Evolutionary conservation across 2,888 invertebrate genomes (phyloP).

Genomic region (Ommatoiulus sabulosus): DNA sequence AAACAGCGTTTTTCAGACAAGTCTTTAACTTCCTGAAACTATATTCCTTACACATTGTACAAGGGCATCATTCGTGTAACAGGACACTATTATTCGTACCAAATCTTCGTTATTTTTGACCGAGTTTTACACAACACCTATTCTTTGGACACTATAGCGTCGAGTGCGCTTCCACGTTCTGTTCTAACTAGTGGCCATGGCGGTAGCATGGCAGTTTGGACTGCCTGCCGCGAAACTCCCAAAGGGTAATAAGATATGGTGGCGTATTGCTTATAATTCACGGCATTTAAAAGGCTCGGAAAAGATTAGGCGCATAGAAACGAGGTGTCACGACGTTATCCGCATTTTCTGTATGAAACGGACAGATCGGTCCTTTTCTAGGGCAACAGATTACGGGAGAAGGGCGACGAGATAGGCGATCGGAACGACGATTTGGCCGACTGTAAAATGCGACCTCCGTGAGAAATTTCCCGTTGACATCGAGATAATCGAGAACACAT

Average conservation of each 20-base stretch:
- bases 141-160: no score
- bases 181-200: neutral
- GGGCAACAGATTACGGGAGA: slow-evolving; percentile 26
- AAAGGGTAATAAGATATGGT: slow-evolving; percentile 45
- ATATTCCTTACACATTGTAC: no score
- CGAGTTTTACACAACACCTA: no score
- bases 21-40: no score
- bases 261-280: slow-evolving; percentile 48
- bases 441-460: slow-evolving; percentile 44
- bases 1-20: no score
- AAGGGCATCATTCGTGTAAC: no score
- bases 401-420: slow-evolving; percentile 34
- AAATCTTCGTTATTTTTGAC: no score
- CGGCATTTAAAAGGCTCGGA: slow-evolving; percentile 21
- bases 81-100: no score
- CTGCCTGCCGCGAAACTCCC: slow-evolving; percentile 9
- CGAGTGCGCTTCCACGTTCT: neutral
- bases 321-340: slow-evolving; percentile 39
- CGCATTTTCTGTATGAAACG: slow-evolving; percentile 26
- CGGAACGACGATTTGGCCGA: slow-evolving; percentile 45
- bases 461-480: slow-evolving; percentile 41
- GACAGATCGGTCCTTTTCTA: slow-evolving; percentile 46
- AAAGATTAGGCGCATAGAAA: slow-evolving; percentile 38
- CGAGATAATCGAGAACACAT: slow-evolving; percentile 9
- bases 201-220: slow-evolving; percentile 1